These are phyloP conservation scores for Spisula subtruncata DNA, from an alignment of 2,888 invertebrate species.

Conservation along the genomic window DNA sequence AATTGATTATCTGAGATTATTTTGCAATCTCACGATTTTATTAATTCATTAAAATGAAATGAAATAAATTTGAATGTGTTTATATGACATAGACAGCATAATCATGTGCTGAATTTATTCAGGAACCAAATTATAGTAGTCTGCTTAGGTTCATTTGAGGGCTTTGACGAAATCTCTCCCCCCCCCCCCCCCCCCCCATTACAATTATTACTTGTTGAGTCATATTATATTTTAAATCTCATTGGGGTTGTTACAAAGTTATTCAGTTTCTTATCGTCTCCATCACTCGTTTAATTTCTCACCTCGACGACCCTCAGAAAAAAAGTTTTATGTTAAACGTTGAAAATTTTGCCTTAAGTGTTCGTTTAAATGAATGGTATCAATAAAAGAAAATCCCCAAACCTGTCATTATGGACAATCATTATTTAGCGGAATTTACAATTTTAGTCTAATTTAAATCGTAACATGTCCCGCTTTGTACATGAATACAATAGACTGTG, in stretches of 20 bases:
- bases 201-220: neutral
- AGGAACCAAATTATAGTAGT: neutral
- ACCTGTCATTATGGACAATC: conserved; percentile 40
- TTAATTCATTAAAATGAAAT: neutral
- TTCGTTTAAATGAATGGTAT: conserved; percentile 32
- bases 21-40: neutral
- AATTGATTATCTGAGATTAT: neutral
- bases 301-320: neutral
- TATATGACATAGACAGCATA: neutral
- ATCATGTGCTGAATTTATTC: too few relatives aligned
- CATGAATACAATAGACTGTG: conserved; percentile 47
- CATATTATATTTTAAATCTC: neutral
- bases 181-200: too few relatives aligned
- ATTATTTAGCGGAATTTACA: conserved; percentile 50
- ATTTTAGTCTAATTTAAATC: conserved; percentile 31
- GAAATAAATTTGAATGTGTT: neutral
- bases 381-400: conserved; percentile 30
- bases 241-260: neutral
- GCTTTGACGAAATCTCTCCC: too few relatives aligned
- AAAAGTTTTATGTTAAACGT: conserved; percentile 4
- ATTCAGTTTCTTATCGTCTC: neutral
- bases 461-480: conserved; percentile 49
- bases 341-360: conserved; percentile 1
- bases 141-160: neutral
- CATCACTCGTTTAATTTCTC: neutral